A percentile compares a stretch with the other conserved stretches of the same genome.
Evolutionary conservation across 1,140 invertebrate genomes (phyloP).

Genomic region (Conus ventricosus): DNA sequence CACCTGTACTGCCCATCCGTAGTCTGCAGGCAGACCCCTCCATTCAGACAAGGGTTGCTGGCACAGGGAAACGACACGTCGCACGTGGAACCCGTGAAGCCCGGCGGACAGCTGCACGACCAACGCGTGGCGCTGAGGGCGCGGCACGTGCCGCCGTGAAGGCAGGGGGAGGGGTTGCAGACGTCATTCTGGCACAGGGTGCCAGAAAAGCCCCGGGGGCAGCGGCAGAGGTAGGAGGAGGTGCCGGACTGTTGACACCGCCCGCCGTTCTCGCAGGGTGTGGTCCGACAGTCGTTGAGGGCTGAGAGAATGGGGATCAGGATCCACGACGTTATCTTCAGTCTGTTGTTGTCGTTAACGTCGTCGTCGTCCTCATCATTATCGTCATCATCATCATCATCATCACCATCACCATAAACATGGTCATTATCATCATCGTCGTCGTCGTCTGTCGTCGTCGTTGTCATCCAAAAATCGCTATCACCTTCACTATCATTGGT

Average conservation of each 20-base stretch:
- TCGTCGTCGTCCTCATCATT: background rate
- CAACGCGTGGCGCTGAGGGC: background rate
- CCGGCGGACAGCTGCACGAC: constrained; percentile 69
- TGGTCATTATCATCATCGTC: too few species aligned
- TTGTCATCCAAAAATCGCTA: too few species aligned
- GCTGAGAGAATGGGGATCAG: background rate
- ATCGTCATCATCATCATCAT: too few species aligned
- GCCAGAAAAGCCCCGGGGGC: background rate
- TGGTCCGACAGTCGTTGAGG: constrained; percentile 1
- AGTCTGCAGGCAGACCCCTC: constrained; percentile 23
- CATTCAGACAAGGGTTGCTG: constrained; percentile 56
- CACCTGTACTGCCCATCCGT: constrained; percentile 21
- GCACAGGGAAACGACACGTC: constrained; percentile 77
- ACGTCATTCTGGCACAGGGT: background rate
- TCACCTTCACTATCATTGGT: too few species aligned
- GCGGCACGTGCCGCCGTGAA: constrained; percentile 40
- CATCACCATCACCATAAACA: too few species aligned
- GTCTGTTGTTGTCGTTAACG: too few species aligned
- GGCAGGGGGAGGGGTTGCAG: constrained; percentile 15
- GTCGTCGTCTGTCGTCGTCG: too few species aligned
- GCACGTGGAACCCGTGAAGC: constrained; percentile 77
- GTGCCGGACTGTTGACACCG: background rate
- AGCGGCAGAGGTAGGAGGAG: background rate
- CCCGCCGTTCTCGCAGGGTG: background rate
- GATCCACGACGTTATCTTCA: background rate